Evolutionary conservation across 2,113 vertebrate genomes (phyloP), one percentile per base, ranked within the genome.

Genomic region (Thermophis baileyi): DNA sequence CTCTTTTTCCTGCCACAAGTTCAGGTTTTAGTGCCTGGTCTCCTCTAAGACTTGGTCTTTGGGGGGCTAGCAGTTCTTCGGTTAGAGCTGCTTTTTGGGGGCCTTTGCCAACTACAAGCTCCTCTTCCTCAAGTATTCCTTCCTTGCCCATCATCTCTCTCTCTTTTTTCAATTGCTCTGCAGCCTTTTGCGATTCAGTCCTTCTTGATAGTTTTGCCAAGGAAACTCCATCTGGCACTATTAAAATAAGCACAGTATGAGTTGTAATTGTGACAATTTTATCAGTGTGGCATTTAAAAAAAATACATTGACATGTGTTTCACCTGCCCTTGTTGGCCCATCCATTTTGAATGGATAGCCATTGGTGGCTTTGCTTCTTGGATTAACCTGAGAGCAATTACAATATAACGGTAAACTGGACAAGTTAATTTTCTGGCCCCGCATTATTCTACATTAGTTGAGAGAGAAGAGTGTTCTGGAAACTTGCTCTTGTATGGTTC

Each of bases 21-120:
- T 4, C 87, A 30, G n/a, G 54, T 24, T 85, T 88, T 0, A 0
- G 16, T 44, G 0, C 16, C 44, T 51, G 44, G 44, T 85, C 20
- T 87, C 24, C 54, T 6, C 4, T 10, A 51, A 53, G 11, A 24
- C 12, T 51, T 0, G 1, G 0, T 6, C 87, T 91, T 3, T 85
- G 85, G 93, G 0, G 0, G 12, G 87, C 54, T 91, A 87, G 87
- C 0, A 12, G 1, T 22, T 87, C 1, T 92, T 51, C 44, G 0
- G 0, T n/a, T 35, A 0, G 0, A 1, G 27, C 57, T 1, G 3
- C 0, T 46, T 63, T 92, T 89, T 24, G 0, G 0, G 81, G 0
- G 4, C 16, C 46, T 90, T 20, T 93, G 22, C 30, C 87, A 1
- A 90, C 89, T 51, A 87, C 51, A 4, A 0, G 4, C 55, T 49